A percentile compares a stretch with the other conserved stretches of the same genome.
Evolutionary conservation across 2,113 vertebrate species (phyloP).

Genomic region (Dermatemys mawii): DNA sequence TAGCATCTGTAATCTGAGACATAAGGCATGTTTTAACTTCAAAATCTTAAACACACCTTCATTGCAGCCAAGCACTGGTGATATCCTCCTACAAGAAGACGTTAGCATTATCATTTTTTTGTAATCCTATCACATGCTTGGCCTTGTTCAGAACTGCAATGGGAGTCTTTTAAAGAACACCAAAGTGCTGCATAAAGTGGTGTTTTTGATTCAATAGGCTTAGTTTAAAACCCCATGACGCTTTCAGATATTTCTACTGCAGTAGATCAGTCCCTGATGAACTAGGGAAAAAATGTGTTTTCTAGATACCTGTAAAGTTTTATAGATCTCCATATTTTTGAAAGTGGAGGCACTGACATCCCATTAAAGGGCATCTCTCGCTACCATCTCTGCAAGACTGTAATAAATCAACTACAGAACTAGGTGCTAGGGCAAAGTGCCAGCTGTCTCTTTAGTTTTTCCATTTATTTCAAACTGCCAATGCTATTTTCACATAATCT

Average conservation of each 20-base stretch:
- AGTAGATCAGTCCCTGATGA: not conserved
- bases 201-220: not conserved
- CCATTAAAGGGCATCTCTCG: not conserved
- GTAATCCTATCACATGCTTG: not conserved
- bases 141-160: not conserved
- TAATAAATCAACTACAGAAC: not conserved
- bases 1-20: not conserved
- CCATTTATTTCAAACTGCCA: not conserved
- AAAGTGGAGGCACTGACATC: conserved; percentile 1
- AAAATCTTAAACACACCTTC: not conserved
- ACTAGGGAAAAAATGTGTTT: not conserved
- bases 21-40: not conserved
- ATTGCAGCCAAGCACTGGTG: not conserved
- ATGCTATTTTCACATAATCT: not conserved
- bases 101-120: not conserved
- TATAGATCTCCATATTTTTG: not conserved
- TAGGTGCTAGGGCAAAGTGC: not conserved
- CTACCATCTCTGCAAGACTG: not conserved
- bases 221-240: not conserved
- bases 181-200: not conserved
- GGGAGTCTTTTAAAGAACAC: not conserved
- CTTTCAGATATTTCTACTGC: not conserved
- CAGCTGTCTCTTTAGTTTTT: not conserved
- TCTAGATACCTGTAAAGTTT: not conserved
- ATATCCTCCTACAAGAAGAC: not conserved